Percentiles rank a stretch among this genome's conserved stretches.
phyloP scores from a whole-genome alignment of 2,797 vertebrate genomes.

The Gambelia wislizenii region DNA sequence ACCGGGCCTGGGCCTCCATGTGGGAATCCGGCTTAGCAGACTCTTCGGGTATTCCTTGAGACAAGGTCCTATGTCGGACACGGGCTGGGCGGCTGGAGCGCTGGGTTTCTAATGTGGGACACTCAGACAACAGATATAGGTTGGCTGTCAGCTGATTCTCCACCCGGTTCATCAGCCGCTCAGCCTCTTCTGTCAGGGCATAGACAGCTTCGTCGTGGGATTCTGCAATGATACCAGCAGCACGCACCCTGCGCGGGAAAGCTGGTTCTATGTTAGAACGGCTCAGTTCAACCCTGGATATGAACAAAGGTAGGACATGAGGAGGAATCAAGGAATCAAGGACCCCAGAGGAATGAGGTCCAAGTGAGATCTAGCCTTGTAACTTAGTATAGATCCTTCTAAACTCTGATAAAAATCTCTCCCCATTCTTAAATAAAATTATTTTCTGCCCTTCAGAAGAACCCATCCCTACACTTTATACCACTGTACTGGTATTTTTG shows the following conservation, averaged over 20 bases:
- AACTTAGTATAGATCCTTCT: no score
- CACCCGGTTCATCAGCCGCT: slow-evolving; percentile 48
- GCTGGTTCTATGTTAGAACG: fast-evolving
- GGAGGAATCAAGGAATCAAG: not conserved
- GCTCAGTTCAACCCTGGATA: slow-evolving; percentile 29
- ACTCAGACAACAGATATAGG: slow-evolving; percentile 28
- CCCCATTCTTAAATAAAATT: not conserved
- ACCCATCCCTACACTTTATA: not conserved
- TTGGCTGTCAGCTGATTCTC: slow-evolving; percentile 52
- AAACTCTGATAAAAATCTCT: not conserved
- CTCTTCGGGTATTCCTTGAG: not conserved
- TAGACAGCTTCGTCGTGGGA: not conserved
- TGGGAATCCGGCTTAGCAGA: not conserved
- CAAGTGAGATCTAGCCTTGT: no score
- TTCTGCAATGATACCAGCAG: not conserved
- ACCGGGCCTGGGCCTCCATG: not conserved
- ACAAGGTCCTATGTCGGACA: not conserved
- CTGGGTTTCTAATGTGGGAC: fast-evolving
- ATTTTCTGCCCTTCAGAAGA: not conserved
- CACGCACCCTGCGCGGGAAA: slow-evolving; percentile 1
- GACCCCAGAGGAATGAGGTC: not conserved
- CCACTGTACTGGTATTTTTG: not conserved
- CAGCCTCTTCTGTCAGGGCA: slow-evolving; percentile 15
- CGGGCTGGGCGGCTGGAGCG: fast-evolving
- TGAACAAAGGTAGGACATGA: not conserved